These are phyloP conservation scores for Sesamia nonagrioides DNA, from an alignment of 1,140 invertebrate genomes.

Conservation along the genomic window DNA sequence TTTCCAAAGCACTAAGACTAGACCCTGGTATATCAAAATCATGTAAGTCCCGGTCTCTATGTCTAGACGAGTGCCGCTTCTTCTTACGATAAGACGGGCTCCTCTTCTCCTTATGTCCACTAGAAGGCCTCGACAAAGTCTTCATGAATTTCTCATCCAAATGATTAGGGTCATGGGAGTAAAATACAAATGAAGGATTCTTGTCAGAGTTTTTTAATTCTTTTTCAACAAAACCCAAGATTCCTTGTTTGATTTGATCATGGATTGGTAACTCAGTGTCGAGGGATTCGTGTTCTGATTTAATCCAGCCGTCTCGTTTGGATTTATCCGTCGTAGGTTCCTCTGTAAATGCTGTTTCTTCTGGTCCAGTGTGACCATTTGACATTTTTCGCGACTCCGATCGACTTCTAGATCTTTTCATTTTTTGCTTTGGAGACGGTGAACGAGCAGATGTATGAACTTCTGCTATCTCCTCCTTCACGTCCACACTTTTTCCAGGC, in stretches of 20 bases:
- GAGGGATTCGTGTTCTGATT: constrained; percentile 86
- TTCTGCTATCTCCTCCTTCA: constrained; percentile 80
- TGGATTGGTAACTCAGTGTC: constrained; percentile 87
- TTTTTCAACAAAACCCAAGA: constrained; percentile 88
- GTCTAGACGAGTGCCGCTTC: constrained; percentile 84
- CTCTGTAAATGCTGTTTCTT: constrained; percentile 56
- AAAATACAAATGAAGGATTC: constrained; percentile 84
- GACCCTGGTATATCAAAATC: constrained; percentile 87
- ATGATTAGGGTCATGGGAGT: constrained; percentile 84
- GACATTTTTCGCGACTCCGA: constrained; percentile 79
- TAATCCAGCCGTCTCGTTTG: constrained; percentile 80
- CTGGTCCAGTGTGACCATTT: constrained; percentile 71
- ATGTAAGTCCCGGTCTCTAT: constrained; percentile 81
- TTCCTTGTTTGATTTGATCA: constrained; percentile 88
- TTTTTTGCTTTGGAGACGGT: constrained; percentile 78
- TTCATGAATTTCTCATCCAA: constrained; percentile 84
- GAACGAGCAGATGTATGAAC: constrained; percentile 76
- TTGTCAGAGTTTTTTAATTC: constrained; percentile 88
- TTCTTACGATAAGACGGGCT: constrained; percentile 86
- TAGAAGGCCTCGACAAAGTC: constrained; percentile 79
- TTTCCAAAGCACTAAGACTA: constrained; percentile 86
- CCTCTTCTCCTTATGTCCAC: constrained; percentile 83
- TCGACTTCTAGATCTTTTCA: constrained; percentile 66
- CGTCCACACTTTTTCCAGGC: constrained; percentile 79
- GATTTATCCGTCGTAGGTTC: constrained; percentile 49